Conservation (phyloP, 2,797 vertebrate genomes). For the Acanthurus tractus region DNA sequence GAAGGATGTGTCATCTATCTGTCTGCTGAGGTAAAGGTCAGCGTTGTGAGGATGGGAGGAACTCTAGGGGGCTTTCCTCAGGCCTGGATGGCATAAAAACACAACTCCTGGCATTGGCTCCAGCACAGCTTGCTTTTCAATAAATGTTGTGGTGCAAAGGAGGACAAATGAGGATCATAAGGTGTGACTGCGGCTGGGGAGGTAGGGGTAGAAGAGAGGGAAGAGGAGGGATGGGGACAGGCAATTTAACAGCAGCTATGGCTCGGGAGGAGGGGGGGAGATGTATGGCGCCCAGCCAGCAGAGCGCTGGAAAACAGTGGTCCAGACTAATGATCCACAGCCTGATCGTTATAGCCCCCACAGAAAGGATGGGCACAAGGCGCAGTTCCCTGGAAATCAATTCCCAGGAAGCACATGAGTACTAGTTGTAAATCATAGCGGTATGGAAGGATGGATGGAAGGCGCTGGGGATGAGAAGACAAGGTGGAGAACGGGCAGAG, state of each 20-base stretch:
- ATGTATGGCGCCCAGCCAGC: slow-evolving; percentile 81
- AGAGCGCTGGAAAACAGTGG: slow-evolving; percentile 85
- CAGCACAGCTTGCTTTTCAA: slow-evolving; percentile 67
- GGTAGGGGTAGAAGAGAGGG: slow-evolving; percentile 49
- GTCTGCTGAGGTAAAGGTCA: slow-evolving; percentile 60
- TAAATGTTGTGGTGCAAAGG: slow-evolving; percentile 74
- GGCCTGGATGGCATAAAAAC: slow-evolving; percentile 54
- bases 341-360: slow-evolving; percentile 85
- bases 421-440: slow-evolving; percentile 82
- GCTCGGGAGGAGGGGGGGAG: slow-evolving; percentile 68
- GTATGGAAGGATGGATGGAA: slow-evolving; percentile 70
- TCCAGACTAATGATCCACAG: slow-evolving; percentile 88
- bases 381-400: slow-evolving; percentile 85
- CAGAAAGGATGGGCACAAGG: slow-evolving; percentile 82
- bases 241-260: slow-evolving; percentile 73
- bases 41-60: slow-evolving; percentile 15
- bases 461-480: slow-evolving; percentile 62
- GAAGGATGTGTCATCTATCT: slow-evolving; percentile 37
- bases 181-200: slow-evolving; percentile 65
- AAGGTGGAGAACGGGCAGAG: slow-evolving; percentile 61
- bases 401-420: slow-evolving; percentile 82
- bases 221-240: slow-evolving; percentile 69
- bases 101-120: slow-evolving; percentile 52
- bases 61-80: slow-evolving; percentile 44
- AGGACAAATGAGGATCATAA: slow-evolving; percentile 83